Conservation (phyloP, 2,888 invertebrate genomes). For the Pyrgus malvae region DNA sequence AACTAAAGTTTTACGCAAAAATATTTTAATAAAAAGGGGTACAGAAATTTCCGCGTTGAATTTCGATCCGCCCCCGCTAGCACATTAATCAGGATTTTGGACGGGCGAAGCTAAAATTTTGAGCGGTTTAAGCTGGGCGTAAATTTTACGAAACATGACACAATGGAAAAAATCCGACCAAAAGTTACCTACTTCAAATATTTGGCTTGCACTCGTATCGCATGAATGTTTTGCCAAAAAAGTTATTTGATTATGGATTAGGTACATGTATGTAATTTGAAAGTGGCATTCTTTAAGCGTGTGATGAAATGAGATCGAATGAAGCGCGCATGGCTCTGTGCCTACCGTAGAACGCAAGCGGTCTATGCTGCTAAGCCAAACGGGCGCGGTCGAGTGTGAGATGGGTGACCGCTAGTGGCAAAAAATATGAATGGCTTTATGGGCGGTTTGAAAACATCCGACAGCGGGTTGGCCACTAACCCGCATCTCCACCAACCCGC, state of each 20-base stretch:
- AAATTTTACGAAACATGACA: slow-evolving; percentile 80
- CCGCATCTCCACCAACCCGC: too few species aligned
- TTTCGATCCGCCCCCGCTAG: slow-evolving; percentile 56
- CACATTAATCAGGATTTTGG: slow-evolving; percentile 86
- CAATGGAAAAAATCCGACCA: slow-evolving; percentile 59
- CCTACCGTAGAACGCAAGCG: too few species aligned
- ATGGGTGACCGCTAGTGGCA: too few species aligned
- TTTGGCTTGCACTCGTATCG: slow-evolving; percentile 19
- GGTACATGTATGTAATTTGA: too few species aligned
- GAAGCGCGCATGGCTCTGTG: too few species aligned
- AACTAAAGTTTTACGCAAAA: slow-evolving; percentile 31
- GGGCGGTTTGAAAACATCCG: too few species aligned
- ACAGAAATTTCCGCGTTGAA: slow-evolving; percentile 58
- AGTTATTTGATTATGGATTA: slow-evolving; percentile 5
- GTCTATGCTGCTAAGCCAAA: too few species aligned
- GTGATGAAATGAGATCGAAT: too few species aligned
- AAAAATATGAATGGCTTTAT: too few species aligned
- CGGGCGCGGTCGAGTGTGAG: too few species aligned
- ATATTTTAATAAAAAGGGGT: slow-evolving; percentile 62
- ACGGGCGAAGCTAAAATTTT: slow-evolving; percentile 83
- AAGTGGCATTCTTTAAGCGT: too few species aligned
- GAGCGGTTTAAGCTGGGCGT: slow-evolving; percentile 78
- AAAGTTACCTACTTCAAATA: slow-evolving; percentile 50
- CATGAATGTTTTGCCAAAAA: slow-evolving; percentile 21
- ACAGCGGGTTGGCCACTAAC: too few species aligned